Percentiles rank a stretch among this genome's conserved stretches.
These are phyloP conservation scores for Dascyllus trimaculatus DNA, from an alignment of 2,113 vertebrate species.

Conservation along the genomic window DNA sequence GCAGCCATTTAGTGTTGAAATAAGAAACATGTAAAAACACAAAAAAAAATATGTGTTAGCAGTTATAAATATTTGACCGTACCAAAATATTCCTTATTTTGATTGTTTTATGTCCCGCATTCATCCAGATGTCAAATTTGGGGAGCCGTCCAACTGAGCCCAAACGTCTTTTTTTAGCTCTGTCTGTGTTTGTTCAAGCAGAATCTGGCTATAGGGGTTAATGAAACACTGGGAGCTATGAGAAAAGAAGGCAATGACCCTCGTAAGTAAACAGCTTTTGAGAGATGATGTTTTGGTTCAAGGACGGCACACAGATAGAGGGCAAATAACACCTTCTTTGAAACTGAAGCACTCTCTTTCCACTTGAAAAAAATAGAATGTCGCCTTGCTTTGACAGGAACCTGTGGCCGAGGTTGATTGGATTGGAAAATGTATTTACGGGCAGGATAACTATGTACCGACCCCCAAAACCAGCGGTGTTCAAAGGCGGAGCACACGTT, in stretches of 20 bases:
- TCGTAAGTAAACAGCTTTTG: conserved; percentile 53
- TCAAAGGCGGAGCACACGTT: too few species aligned
- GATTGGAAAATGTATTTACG: background rate
- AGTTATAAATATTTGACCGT: too few species aligned
- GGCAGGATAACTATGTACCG: background rate
- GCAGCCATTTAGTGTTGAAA: too few species aligned
- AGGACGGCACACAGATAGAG: conserved; percentile 60
- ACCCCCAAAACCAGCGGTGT: too few species aligned
- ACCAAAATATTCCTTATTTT: too few species aligned
- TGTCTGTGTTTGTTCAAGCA: conserved; percentile 27
- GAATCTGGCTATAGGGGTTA: conserved; percentile 52
- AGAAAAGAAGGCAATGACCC: conserved; percentile 46
- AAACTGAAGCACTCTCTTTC: conserved; percentile 59
- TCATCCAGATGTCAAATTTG: background rate
- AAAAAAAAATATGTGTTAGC: background rate
- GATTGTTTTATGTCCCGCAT: background rate
- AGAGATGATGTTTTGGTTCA: conserved; percentile 73
- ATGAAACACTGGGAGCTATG: conserved; percentile 38
- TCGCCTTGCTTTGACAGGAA: conserved; percentile 43
- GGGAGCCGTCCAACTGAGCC: background rate
- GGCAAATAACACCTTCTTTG: conserved; percentile 67
- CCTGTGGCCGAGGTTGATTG: conserved; percentile 50
- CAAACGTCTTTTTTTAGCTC: conserved; percentile 2
- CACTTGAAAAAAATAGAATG: conserved; percentile 42
- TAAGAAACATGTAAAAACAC: background rate